phyloP scores from a whole-genome alignment of 2,113 vertebrate species.

The Pseudopodoces humilis region DNA sequence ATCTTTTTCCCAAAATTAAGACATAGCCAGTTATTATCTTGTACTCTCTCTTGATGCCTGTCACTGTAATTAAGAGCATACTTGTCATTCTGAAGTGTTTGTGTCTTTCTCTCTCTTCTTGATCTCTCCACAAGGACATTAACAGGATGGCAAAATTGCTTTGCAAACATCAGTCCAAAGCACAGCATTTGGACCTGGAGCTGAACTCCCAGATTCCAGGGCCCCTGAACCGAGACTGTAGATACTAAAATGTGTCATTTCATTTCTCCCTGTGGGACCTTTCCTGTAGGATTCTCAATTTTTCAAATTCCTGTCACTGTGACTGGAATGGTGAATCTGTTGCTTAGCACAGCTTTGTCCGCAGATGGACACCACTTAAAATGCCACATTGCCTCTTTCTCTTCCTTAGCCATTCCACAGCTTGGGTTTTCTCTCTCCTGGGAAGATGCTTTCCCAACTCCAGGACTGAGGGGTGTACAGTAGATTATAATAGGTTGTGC shows the following conservation, averaged over 20 bases:
- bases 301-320: neutral
- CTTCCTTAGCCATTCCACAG: neutral
- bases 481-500: neutral
- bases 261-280: neutral
- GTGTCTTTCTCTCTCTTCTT: neutral
- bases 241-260: neutral
- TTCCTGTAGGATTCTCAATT: neutral
- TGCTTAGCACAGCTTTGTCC: neutral
- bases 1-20: conserved; percentile 38
- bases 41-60: conserved; percentile 14
- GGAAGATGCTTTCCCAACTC: neutral
- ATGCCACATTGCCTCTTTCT: neutral
- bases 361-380: neutral
- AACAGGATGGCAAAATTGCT: neutral
- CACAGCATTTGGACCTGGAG: neutral
- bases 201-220: neutral
- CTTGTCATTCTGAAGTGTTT: conserved; percentile 36
- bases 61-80: conserved; percentile 32
- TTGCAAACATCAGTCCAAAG: neutral
- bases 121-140: neutral
- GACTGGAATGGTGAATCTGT: neutral
- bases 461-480: neutral
- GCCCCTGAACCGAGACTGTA: neutral
- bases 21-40: neutral
- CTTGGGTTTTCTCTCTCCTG: neutral